These are phyloP conservation scores for Caenorhabditis auriculariae DNA, from an alignment of 2,888 invertebrate species.

Conservation along the genomic window DNA sequence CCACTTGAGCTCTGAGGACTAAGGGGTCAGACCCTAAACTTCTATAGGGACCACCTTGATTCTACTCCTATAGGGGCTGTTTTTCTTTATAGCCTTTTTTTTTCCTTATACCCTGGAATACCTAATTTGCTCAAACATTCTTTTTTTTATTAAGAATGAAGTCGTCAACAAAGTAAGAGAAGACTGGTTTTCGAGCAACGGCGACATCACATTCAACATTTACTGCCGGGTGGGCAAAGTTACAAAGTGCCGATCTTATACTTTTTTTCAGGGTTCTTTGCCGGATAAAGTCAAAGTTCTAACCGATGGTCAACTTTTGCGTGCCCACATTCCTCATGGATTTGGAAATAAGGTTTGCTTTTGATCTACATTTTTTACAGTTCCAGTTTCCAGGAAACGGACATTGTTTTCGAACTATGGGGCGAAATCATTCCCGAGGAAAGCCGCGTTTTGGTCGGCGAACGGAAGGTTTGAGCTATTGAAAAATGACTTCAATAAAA, in stretches of 20 bases:
- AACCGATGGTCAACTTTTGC: conserved; percentile 76
- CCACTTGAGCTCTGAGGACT: too few relatives aligned
- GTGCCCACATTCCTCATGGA: conserved; percentile 45
- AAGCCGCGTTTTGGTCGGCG: conserved; percentile 47
- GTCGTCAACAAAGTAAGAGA: conserved; percentile 55
- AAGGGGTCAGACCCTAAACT: too few relatives aligned
- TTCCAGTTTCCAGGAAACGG: conserved; percentile 31
- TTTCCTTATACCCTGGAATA: too few relatives aligned
- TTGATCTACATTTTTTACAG: not conserved
- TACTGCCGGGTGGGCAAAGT: conserved; percentile 46
- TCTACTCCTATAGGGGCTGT: too few relatives aligned
- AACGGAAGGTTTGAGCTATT: conserved; percentile 46
- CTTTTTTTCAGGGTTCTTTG: conserved; percentile 74
- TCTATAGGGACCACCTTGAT: too few relatives aligned
- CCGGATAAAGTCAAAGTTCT: conserved; percentile 77
- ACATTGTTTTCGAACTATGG: conserved; percentile 53
- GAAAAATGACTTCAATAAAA: too few relatives aligned
- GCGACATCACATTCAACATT: conserved; percentile 53
- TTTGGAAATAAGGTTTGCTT: conserved; percentile 40
- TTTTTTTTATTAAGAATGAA: conserved; percentile 49
- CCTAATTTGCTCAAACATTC: too few relatives aligned
- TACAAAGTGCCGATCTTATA: not conserved
- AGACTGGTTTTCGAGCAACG: conserved; percentile 59
- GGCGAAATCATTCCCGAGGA: conserved; percentile 52
- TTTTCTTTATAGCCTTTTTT: conserved; percentile 64